Evolutionary conservation across 2,113 vertebrate species (phyloP).

Genomic region (Atractosteus spatula): DNA sequence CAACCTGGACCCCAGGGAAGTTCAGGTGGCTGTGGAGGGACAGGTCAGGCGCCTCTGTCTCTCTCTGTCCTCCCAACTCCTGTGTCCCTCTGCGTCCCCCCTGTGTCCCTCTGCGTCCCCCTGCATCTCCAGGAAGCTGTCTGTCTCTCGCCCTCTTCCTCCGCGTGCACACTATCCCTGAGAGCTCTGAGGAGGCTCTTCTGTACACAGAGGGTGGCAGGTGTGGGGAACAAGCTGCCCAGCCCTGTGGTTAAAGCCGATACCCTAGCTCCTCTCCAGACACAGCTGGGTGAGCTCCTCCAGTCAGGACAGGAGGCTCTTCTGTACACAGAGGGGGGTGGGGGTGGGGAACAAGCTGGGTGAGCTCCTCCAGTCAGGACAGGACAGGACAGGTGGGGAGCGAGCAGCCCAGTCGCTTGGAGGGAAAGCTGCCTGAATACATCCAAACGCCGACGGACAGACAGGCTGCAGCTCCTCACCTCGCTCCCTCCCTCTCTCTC

Average conservation of each 20-base stretch:
- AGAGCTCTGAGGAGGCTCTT: no score
- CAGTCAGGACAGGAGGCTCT: background rate
- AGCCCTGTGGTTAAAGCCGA: background rate
- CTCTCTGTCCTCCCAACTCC: background rate
- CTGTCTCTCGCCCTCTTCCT: no score
- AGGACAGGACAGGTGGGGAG: no score
- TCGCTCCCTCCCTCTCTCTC: conserved; percentile 12
- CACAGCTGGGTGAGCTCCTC: conserved; percentile 11
- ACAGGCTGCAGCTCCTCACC: no score
- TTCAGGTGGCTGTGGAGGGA: conserved; percentile 73
- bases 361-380: no score
- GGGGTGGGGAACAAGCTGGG: no score
- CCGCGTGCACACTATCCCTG: no score
- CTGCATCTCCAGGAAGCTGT: background rate
- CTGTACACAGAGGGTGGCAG: no score
- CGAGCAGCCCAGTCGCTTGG: no score
- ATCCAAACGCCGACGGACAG: no score
- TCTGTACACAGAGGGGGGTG: no score
- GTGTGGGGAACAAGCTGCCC: background rate
- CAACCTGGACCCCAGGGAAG: conserved; percentile 78
- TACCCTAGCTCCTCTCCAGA: background rate
- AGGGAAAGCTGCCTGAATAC: no score
- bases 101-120: background rate
- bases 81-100: background rate
- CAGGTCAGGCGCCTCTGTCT: conserved; percentile 63